Conservation (phyloP, 2,888 invertebrate species). For the Nebria brevicollis region DNA sequence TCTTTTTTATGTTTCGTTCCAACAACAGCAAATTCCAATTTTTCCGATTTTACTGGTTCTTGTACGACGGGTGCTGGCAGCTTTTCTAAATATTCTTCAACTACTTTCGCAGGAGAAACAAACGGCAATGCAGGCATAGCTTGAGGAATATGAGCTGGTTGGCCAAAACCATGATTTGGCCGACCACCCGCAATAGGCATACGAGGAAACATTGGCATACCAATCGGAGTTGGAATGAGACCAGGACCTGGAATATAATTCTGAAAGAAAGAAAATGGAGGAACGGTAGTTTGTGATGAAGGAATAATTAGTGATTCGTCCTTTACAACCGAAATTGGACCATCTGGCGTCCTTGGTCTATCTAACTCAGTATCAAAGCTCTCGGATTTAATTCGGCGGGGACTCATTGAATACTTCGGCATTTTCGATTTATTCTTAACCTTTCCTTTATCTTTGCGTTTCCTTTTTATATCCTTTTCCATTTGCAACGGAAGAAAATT, state of each 20-base stretch:
- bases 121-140: conserved; percentile 64
- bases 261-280: conserved; percentile 67
- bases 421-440: conserved; percentile 53
- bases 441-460: conserved; percentile 61
- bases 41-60: conserved; percentile 53
- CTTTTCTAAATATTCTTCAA: conserved; percentile 49
- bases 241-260: conserved; percentile 68
- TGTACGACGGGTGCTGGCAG: conserved; percentile 52
- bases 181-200: conserved; percentile 58
- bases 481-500: conserved; percentile 69
- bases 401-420: conserved; percentile 47
- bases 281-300: conserved; percentile 30
- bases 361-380: conserved; percentile 51
- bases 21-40: conserved; percentile 54
- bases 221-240: conserved; percentile 70
- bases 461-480: conserved; percentile 68
- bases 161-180: conserved; percentile 66
- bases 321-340: conserved; percentile 50
- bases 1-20: conserved; percentile 66
- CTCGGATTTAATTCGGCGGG: conserved; percentile 50
- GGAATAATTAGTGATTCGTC: conserved; percentile 53
- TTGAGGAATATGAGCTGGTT: conserved; percentile 69
- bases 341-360: conserved; percentile 61
- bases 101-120: conserved; percentile 59
- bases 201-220: conserved; percentile 63